Evolutionary conservation across 2,888 invertebrate species (phyloP), one percentile per base, ranked within the genome.

Genomic region (Odontocolon sp.): DNA sequence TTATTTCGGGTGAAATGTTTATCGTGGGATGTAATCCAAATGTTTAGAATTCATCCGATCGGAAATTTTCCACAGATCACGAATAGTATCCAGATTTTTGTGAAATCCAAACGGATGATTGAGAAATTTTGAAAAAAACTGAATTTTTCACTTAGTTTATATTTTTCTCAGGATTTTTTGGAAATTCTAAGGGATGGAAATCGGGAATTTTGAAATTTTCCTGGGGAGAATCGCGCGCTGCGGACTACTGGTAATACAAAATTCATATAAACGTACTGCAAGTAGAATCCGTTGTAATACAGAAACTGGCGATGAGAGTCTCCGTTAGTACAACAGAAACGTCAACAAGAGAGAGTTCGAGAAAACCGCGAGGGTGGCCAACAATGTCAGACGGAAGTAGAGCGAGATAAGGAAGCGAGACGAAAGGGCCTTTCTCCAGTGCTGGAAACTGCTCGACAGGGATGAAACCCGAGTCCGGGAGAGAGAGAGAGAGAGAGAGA

Each of bases 381-480:
- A 66, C 66, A 66, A 72, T 66, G 66, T 66, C 72, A 47, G 36
- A n/a, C 66, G 72, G 72, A 72, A 59, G 57, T 59, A 21, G 50
- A 52, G 14, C 54, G 31, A 59, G 38, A 59, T 40, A 59, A 59
- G 50, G 31, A 50, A 61, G 52, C 45, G 28, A 61, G n/a, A 72
- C 23, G 59, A 42, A 54, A 40, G 18, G 4, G 14, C 28, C 9
- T 56, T 42, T 21, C 57, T 28, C 52, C 40, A 68, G 42, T 36
- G n/a, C n/a, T n/a, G n/a, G 36, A 50, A 56, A 69, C 42, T 26
- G 16, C 21, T 18, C 16, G 40, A 36, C n/a, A 42, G 38, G 36
- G 21, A 28, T 2, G 26, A 54, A 11, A 8, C 28, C 23, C 14
- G 28, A 31, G 16, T 38, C 23, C 42, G 28, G 4, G 14, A 26